Conservation (phyloP, 2,888 invertebrate genomes). For the Trissolcus japonicus region DNA sequence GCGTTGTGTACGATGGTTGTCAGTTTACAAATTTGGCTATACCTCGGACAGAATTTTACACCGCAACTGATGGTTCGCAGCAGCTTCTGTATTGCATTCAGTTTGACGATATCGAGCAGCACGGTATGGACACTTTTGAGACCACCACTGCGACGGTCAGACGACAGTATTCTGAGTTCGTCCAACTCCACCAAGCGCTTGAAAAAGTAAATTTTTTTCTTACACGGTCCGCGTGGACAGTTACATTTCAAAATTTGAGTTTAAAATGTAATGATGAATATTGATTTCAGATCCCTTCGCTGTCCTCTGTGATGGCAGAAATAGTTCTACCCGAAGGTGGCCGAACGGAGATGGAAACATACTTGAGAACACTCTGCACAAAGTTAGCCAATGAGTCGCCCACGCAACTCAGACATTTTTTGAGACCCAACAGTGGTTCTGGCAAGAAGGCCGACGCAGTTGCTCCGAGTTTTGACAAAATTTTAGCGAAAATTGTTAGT, state of each 20-base stretch:
- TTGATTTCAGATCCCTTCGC: conserved; percentile 61
- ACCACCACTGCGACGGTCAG: conserved; percentile 71
- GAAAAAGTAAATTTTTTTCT: conserved; percentile 63
- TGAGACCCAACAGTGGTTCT: conserved; percentile 70
- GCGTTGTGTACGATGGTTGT: conserved; percentile 67
- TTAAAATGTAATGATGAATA: background rate
- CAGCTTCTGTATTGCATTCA: conserved; percentile 72
- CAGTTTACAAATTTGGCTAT: conserved; percentile 70
- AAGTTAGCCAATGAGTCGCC: conserved; percentile 67
- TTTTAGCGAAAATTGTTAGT: conserved; percentile 86
- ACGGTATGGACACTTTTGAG: conserved; percentile 70
- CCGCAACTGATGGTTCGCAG: conserved; percentile 71
- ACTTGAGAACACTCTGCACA: conserved; percentile 68
- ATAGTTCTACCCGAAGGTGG: conserved; percentile 71
- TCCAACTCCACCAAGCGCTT: conserved; percentile 67
- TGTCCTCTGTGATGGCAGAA: conserved; percentile 64
- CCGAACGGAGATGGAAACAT: conserved; percentile 69
- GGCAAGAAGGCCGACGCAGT: conserved; percentile 77
- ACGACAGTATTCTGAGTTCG: conserved; percentile 70
- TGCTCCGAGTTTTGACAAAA: conserved; percentile 79
- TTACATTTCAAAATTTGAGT: background rate
- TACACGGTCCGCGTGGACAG: no score
- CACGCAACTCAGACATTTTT: conserved; percentile 69
- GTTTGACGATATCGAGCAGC: conserved; percentile 72
- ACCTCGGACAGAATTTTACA: conserved; percentile 71